Evolutionary conservation across 2,888 invertebrate genomes (phyloP).

Genomic region (Morinoia aosen): DNA sequence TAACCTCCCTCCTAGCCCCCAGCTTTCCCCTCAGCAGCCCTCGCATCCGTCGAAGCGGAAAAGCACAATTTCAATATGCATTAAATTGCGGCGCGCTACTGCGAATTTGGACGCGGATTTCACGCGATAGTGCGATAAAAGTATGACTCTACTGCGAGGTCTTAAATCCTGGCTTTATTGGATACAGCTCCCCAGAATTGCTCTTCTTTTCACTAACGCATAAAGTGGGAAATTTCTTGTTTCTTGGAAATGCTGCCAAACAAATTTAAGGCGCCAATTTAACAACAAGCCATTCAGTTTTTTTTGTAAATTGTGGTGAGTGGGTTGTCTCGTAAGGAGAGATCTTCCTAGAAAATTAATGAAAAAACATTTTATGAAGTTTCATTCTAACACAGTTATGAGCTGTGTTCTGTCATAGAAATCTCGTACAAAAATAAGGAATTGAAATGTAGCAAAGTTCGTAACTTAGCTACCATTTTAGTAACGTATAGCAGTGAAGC

Average conservation of each 20-base stretch:
- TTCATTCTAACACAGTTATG: too few species aligned
- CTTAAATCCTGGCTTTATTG: not conserved
- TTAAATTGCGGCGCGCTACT: slow-evolving; percentile 32
- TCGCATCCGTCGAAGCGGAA: slow-evolving; percentile 12
- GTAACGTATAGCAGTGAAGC: not conserved
- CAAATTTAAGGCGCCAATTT: not conserved
- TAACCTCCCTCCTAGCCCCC: not conserved
- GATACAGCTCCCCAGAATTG: not conserved
- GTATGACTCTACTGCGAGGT: not conserved
- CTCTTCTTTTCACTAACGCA: not conserved
- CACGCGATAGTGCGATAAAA: not conserved
- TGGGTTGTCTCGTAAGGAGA: not conserved
- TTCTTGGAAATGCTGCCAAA: not conserved
- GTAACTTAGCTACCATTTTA: not conserved
- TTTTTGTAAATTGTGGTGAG: not conserved
- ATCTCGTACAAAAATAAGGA: too few species aligned
- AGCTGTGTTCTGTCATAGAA: too few species aligned
- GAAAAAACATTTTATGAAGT: too few species aligned
- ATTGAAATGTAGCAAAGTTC: not conserved
- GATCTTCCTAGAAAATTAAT: not conserved
- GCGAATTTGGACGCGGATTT: not conserved
- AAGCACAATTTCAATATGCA: slow-evolving; percentile 52
- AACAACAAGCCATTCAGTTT: not conserved
- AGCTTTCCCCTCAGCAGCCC: not conserved
- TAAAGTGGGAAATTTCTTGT: not conserved